Base-by-base conservation (phyloP, 2,113 vertebrate genomes). In the Callorhinus ursinus region DNA sequence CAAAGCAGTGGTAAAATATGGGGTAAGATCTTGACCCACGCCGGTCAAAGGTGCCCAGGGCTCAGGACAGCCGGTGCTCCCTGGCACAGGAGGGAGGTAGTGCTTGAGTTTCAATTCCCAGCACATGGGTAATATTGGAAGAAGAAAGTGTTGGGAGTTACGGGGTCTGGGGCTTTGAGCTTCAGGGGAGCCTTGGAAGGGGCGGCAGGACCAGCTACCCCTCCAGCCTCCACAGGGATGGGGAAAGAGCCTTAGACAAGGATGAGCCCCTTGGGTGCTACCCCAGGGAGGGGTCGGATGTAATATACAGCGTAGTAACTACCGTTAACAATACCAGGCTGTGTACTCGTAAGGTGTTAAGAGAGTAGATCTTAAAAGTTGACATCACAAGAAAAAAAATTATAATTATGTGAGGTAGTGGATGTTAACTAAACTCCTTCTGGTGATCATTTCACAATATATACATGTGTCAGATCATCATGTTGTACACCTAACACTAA, bases 331-430 rank as follows among this genome's bases (percentile, higher is more conserved):
- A 39, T 22, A 22, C 18, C 12, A 5, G 55, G 16, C 11, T 33
- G 16, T 33, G 22, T 42, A 42, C 77, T 33, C 65, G 81, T 24
- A 86, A 77, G 19, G 42, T 26, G 46, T 59, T 21, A 53, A 53
- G 28, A 67, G 71, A 53, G 55, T 63, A 57, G 83, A 46, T 79
- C 31, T 87, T n/a, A 67, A 79, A 87, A 87, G 49, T 63, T 63
- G 22, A 63, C 69, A 51, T 76, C 55, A 31, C 55, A 39, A 31
- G 55, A 28, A 63, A 88, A 79, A 67, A 21, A 49, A 5, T 12
- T 21, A 46, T 28, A 53, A 67, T 49, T 33, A 6, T 15, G 8
- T 49, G 72, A 49, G 84, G 61, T 57, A 13, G 19, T 5, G 8
- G 92, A 42, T 1, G 13, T 24, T 22, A 69, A 51, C 24, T 65